Conservation (phyloP, 1,140 invertebrate species). For the Drosophila ogumai region DNA sequence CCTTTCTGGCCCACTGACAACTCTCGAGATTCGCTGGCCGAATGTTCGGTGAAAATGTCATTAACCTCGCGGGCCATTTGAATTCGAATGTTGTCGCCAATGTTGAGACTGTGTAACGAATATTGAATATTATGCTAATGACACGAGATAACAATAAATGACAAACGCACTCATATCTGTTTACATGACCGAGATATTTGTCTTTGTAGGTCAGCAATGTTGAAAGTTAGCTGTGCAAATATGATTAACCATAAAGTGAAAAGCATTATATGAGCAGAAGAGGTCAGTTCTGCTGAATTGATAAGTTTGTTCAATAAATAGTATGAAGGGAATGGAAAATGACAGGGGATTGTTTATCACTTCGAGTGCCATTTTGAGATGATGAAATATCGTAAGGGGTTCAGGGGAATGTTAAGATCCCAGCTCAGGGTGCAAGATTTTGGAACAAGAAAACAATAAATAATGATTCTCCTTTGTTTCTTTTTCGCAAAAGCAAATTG, state of each 20-base stretch:
- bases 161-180: conserved; percentile 10
- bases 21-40: conserved; percentile 22
- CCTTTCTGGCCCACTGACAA: conserved; percentile 51
- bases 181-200: conserved; percentile 49
- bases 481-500: conserved; percentile 14
- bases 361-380: conserved; percentile 16
- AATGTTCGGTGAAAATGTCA: conserved; percentile 54
- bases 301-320: conserved; percentile 30
- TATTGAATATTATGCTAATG: conserved; percentile 52
- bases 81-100: conserved; percentile 43
- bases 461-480: conserved; percentile 26
- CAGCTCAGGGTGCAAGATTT: conserved; percentile 1
- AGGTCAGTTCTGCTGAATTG: conserved; percentile 39
- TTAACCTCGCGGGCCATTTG: conserved; percentile 63
- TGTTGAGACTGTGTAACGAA: conserved; percentile 49
- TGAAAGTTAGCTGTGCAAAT: conserved; percentile 39
- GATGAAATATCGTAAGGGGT: conserved; percentile 11
- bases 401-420: neutral
- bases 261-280: conserved; percentile 35
- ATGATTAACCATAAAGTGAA: conserved; percentile 25
- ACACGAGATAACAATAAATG: conserved; percentile 33
- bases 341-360: conserved; percentile 22
- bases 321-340: conserved; percentile 10
- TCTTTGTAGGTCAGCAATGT: conserved; percentile 49
- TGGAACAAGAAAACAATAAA: conserved; percentile 15